Conservation (phyloP, 2,888 invertebrate species). For the Brachypalpus laphriformis region DNA sequence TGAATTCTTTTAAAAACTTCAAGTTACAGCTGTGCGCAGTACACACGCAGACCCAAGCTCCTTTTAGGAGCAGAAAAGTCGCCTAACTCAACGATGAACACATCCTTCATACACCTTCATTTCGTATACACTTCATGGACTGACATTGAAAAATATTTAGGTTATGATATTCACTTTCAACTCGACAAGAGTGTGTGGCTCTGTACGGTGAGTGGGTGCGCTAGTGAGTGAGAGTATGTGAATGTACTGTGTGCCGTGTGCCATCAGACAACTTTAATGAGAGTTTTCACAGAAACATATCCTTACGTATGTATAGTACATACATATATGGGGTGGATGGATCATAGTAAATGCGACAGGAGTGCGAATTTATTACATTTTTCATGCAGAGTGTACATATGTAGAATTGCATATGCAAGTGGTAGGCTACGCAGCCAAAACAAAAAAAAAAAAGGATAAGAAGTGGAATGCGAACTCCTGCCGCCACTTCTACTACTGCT, state of each 20-base stretch:
- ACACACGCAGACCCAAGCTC: neutral
- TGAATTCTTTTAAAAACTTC: conserved; percentile 36
- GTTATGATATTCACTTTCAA: conserved; percentile 70
- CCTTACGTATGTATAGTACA: too few species aligned
- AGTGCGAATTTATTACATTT: conserved; percentile 49
- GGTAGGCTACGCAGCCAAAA: conserved; percentile 2
- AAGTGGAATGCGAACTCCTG: conserved; percentile 33
- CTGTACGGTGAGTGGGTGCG: conserved; percentile 4
- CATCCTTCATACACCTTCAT: conserved; percentile 23
- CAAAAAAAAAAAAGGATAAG: conserved; percentile 21
- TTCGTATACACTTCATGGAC: conserved; percentile 29
- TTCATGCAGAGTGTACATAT: conserved; percentile 23
- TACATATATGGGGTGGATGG: neutral
- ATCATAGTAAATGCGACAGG: conserved; percentile 7
- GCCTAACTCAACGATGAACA: conserved; percentile 4
- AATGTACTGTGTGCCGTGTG: conserved; percentile 11
- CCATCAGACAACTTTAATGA: conserved; percentile 55
- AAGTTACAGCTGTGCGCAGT: conserved; percentile 35
- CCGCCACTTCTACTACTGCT: conserved; percentile 9
- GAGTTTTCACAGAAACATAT: conserved; percentile 5
- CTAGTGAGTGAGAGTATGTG: conserved; percentile 1
- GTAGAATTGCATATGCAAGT: conserved; percentile 49
- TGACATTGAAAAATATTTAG: conserved; percentile 74
- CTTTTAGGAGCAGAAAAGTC: neutral
- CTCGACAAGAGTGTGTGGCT: conserved; percentile 23